Conservation (phyloP, 2,113 vertebrate genomes). For the Apodemus speciosus region DNA sequence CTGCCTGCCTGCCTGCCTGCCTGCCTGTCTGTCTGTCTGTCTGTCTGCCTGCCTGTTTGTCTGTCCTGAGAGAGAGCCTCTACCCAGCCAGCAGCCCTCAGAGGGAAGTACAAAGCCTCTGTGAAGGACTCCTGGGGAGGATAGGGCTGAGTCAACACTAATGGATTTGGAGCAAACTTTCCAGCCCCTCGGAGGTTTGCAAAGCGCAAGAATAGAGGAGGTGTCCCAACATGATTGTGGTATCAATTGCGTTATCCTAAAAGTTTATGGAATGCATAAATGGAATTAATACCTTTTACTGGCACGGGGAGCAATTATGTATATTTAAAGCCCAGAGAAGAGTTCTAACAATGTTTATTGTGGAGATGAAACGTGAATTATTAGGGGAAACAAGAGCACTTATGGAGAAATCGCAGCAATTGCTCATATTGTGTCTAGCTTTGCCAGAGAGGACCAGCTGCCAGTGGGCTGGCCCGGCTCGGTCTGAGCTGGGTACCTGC, state of each 20-base stretch:
- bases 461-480: not conserved
- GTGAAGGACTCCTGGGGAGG: conserved; percentile 73
- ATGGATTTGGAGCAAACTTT: conserved; percentile 73
- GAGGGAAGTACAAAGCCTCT: not conserved
- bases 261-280: conserved; percentile 82
- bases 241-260: conserved; percentile 83
- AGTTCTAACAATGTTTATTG: conserved; percentile 22
- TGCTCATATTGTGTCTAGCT: fast-evolving
- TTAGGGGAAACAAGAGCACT: not conserved
- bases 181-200: conserved; percentile 66
- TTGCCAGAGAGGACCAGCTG: fast-evolving
- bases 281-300: conserved; percentile 81
- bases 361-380: not conserved
- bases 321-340: conserved; percentile 48
- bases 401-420: not conserved
- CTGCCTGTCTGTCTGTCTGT: not conserved
- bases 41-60: not conserved
- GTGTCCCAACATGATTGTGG: conserved; percentile 84
- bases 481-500: fast-evolving
- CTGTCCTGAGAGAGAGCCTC: not conserved
- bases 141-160: conserved; percentile 79
- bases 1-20: not conserved
- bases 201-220: conserved; percentile 57
- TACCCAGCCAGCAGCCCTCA: not conserved
- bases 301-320: conserved; percentile 73